Conservation (phyloP, 2,113 vertebrate species). For the Ranitomeya variabilis region DNA sequence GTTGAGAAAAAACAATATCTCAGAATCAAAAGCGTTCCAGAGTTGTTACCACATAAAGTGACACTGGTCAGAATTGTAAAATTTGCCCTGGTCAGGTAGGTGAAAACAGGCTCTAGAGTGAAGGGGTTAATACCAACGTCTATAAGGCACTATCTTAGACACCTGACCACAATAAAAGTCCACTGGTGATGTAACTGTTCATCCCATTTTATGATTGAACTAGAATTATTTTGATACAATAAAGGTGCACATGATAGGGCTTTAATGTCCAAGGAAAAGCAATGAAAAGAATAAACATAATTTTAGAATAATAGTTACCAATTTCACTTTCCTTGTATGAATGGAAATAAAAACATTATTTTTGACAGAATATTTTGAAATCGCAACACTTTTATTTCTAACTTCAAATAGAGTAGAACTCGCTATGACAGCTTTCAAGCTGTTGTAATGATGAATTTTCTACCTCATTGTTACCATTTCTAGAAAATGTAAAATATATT, state of each 20-base stretch:
- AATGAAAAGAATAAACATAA: not conserved
- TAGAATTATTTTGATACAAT: not conserved
- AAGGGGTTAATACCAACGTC: too few relatives aligned
- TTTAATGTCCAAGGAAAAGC: not conserved
- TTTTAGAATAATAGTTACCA: not conserved
- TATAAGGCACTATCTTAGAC: not conserved
- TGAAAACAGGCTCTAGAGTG: too few relatives aligned
- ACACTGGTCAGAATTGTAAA: too few relatives aligned
- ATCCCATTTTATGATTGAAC: not conserved
- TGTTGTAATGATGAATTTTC: not conserved
- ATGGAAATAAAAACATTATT: not conserved
- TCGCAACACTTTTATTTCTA: conserved; percentile 2
- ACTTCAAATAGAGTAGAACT: not conserved
- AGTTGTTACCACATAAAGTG: too few relatives aligned
- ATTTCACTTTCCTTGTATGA: not conserved
- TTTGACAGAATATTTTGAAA: conserved; percentile 3
- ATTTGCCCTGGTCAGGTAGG: too few relatives aligned
- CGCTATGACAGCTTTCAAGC: conserved; percentile 5
- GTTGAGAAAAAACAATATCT: too few relatives aligned
- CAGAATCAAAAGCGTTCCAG: too few relatives aligned
- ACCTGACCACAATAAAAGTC: not conserved
- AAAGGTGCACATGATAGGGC: not conserved
- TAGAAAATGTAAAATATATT: not conserved
- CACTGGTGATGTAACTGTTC: not conserved
- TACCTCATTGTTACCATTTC: conserved; percentile 4